Evolutionary conservation across 2,113 vertebrate species (phyloP).

Genomic region (Cyprinodon brontotheroides): DNA sequence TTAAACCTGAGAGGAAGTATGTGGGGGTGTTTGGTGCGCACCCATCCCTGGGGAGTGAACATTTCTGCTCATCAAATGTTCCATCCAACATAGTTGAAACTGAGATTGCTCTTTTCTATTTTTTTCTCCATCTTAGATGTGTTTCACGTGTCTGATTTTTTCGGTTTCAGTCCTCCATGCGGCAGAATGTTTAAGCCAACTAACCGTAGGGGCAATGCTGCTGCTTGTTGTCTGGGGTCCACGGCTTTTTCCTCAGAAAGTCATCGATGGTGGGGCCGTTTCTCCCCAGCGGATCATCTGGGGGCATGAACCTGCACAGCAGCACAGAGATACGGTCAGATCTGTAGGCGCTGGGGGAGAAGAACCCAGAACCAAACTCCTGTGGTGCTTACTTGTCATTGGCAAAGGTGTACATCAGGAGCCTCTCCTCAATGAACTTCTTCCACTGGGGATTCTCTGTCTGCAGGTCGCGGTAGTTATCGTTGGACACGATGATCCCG

Average conservation of each 20-base stretch:
- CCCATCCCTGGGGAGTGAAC: background rate
- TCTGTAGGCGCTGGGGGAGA: background rate
- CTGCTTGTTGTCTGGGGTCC: constrained; percentile 78
- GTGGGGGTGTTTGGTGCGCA: background rate
- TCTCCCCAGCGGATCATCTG: constrained; percentile 90
- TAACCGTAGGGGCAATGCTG: constrained; percentile 89
- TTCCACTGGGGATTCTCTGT: constrained; percentile 90
- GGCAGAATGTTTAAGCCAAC: constrained; percentile 35
- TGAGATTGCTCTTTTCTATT: background rate
- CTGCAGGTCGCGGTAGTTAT: constrained; percentile 91
- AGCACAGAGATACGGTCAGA: background rate
- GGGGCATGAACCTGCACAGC: constrained; percentile 90
- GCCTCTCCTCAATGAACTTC: constrained; percentile 89
- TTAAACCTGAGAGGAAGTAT: background rate
- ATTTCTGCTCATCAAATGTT: background rate
- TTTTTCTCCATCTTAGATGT: background rate
- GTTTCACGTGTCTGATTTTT: background rate
- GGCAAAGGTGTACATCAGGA: constrained; percentile 93
- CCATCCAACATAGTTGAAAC: background rate
- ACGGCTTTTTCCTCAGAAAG: constrained; percentile 85
- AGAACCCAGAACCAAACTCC: background rate
- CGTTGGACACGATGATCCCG: constrained; percentile 91
- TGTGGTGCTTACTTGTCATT: constrained; percentile 83
- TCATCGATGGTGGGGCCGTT: constrained; percentile 86
- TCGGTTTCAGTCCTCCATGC: background rate